phyloP scores from a whole-genome alignment of 2,797 vertebrate species.

The Pelobates cultripes region DNA sequence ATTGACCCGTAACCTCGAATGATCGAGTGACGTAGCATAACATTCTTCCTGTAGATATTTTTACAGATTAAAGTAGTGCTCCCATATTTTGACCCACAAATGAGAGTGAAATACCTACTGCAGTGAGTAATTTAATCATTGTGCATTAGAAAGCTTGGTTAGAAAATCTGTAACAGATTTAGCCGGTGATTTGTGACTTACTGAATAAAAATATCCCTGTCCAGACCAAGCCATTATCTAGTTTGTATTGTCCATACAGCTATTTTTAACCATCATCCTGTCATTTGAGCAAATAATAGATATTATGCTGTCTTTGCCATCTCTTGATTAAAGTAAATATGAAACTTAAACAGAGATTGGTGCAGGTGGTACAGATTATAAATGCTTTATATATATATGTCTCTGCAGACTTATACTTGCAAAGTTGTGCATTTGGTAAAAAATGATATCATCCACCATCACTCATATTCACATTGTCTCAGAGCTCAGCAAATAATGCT shows the following conservation, averaged over 20 bases:
- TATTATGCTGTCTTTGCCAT: slow-evolving; percentile 10
- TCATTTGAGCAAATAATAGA: slow-evolving; percentile 46
- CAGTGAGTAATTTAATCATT: slow-evolving; percentile 27
- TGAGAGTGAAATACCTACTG: slow-evolving; percentile 19
- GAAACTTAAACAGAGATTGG: neutral
- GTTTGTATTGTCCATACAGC: slow-evolving; percentile 36
- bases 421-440: too few relatives aligned
- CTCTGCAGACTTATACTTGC: too few relatives aligned
- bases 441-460: too few relatives aligned
- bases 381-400: too few relatives aligned
- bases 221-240: slow-evolving; percentile 25
- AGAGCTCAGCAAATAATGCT: too few relatives aligned
- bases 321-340: slow-evolving; percentile 12
- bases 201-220: slow-evolving; percentile 35
- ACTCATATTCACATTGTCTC: too few relatives aligned
- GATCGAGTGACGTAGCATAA: neutral
- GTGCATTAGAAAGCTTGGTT: neutral
- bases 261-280: slow-evolving; percentile 35
- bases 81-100: slow-evolving; percentile 19
- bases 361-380: neutral
- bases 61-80: slow-evolving; percentile 32
- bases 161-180: slow-evolving; percentile 35
- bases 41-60: slow-evolving; percentile 1
- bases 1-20: slow-evolving; percentile 25
- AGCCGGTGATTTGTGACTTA: slow-evolving; percentile 18